Percentiles rank a stretch among this genome's conserved stretches.
phyloP scores from a whole-genome alignment of 2,113 vertebrate genomes.

The Ptilorrhoa leucosticta region DNA sequence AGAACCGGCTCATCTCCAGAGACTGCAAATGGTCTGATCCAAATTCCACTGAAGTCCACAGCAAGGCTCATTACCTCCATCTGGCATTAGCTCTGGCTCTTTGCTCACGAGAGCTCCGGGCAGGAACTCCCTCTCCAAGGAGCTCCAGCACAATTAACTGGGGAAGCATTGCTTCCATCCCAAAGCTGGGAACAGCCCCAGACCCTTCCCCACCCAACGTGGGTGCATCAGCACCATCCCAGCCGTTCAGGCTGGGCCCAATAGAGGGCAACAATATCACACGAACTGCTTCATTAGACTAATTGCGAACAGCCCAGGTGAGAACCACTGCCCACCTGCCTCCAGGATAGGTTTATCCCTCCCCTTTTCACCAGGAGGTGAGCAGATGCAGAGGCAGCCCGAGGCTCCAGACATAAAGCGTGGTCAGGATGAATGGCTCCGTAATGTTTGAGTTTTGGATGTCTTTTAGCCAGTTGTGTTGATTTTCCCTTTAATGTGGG shows the following conservation, averaged over 20 bases:
- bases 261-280: constrained; percentile 53
- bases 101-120: not conserved
- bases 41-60: not conserved
- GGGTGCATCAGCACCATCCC: not conserved
- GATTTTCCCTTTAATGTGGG: not conserved
- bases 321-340: not conserved
- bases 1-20: not conserved
- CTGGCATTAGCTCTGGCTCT: constrained; percentile 37
- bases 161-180: not conserved
- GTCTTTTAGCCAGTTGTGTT: not conserved
- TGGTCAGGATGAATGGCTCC: accelerated
- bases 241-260: constrained; percentile 36
- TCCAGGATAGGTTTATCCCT: not conserved
- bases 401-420: accelerated
- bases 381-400: accelerated
- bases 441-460: not conserved
- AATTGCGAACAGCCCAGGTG: not conserved
- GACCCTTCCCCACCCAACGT: not conserved
- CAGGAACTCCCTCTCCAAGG: not conserved
- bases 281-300: not conserved
- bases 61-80: constrained; percentile 45
- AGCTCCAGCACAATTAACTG: not conserved
- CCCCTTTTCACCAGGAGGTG: not conserved
- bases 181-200: not conserved
- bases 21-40: constrained; percentile 32